Evolutionary conservation across 2,113 vertebrate species (phyloP).

Genomic region (Scophthalmus maximus): DNA sequence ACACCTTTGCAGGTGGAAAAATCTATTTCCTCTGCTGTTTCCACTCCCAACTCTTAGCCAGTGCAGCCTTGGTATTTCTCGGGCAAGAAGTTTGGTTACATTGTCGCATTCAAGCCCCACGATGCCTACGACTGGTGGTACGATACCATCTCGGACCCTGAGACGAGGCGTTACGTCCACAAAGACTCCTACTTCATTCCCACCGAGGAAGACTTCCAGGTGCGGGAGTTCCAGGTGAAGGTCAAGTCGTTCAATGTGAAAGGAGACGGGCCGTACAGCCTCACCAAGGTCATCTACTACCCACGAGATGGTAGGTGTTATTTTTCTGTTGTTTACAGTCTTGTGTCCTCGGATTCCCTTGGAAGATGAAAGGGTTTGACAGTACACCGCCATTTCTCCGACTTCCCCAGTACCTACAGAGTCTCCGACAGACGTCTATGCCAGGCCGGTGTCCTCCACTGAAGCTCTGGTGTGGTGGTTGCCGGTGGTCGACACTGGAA

Average conservation of each 20-base stretch:
- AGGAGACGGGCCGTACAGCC: constrained; percentile 94
- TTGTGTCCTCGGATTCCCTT: neutral
- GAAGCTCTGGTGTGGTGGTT: constrained; percentile 95
- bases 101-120: constrained; percentile 93
- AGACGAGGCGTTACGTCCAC: constrained; percentile 91
- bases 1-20: neutral
- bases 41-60: constrained; percentile 79
- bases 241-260: constrained; percentile 95
- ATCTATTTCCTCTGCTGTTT: neutral
- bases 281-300: constrained; percentile 90
- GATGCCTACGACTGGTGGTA: constrained; percentile 92
- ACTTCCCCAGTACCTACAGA: constrained; percentile 75
- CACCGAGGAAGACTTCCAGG: constrained; percentile 80
- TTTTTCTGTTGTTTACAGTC: neutral
- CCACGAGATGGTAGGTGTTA: constrained; percentile 88
- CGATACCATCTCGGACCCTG: constrained; percentile 93
- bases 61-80: constrained; percentile 93
- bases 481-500: constrained; percentile 85
- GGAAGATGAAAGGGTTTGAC: neutral
- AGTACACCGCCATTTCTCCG: neutral
- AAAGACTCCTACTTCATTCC: constrained; percentile 87
- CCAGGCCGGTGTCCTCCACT: constrained; percentile 89
- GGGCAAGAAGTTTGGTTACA: constrained; percentile 95
- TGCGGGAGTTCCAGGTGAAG: constrained; percentile 93
- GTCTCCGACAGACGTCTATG: constrained; percentile 88